A percentile compares a stretch with the other conserved stretches of the same genome.
These are phyloP conservation scores for Lissocephala sabroskyi DNA, from an alignment of 2,888 invertebrate species.

Conservation along the genomic window DNA sequence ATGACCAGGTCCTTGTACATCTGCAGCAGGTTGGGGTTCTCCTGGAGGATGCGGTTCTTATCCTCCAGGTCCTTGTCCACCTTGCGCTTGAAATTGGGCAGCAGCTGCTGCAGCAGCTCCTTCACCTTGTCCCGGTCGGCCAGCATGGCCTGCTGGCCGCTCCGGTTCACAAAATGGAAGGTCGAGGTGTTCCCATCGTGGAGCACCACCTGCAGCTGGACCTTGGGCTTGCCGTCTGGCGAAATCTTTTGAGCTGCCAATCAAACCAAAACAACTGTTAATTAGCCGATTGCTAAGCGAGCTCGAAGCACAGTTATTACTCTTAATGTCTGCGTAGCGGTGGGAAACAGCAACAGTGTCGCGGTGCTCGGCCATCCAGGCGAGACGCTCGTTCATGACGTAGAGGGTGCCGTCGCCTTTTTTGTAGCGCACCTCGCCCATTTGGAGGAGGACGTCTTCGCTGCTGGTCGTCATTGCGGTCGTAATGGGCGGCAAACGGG, in stretches of 20 bases:
- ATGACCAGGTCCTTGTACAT: slow-evolving; percentile 98
- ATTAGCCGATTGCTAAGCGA: too few relatives aligned
- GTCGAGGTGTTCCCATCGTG: slow-evolving; percentile 95
- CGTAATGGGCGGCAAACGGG: too few relatives aligned
- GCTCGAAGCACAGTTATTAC: too few relatives aligned
- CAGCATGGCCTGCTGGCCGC: slow-evolving; percentile 86
- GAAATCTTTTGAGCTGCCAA: slow-evolving; percentile 94
- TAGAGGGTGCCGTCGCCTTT: slow-evolving; percentile 96
- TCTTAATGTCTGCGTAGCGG: slow-evolving; percentile 95
- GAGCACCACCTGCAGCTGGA: slow-evolving; percentile 96
- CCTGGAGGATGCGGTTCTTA: slow-evolving; percentile 90
- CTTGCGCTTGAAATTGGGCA: slow-evolving; percentile 95
- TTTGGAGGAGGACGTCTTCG: slow-evolving; percentile 95
- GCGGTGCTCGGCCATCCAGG: slow-evolving; percentile 95
- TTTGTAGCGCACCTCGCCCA: slow-evolving; percentile 93
- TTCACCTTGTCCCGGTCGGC: slow-evolving; percentile 95
- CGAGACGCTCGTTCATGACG: slow-evolving; percentile 95
- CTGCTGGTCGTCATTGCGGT: slow-evolving; percentile 85
- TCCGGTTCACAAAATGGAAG: slow-evolving; percentile 96
- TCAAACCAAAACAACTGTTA: too few relatives aligned
- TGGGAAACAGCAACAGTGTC: slow-evolving; percentile 95
- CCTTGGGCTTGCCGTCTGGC: slow-evolving; percentile 97
- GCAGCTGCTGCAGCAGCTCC: slow-evolving; percentile 88
- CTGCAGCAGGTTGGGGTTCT: slow-evolving; percentile 92
- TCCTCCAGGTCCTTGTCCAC: slow-evolving; percentile 92